phyloP scores from a whole-genome alignment of 1,140 invertebrate species.

The Dermatophagoides farinae region DNA sequence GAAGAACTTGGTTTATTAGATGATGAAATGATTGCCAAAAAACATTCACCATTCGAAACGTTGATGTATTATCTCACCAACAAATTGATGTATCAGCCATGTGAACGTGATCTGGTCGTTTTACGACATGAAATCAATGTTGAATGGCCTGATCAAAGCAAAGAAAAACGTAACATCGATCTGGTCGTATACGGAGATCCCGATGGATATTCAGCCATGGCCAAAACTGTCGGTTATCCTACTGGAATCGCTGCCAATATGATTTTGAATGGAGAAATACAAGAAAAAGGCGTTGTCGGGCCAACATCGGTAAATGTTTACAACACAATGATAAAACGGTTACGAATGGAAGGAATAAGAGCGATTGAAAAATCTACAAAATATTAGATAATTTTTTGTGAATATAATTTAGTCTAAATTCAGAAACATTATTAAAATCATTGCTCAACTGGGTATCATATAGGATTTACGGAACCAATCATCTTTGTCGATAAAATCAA shows the following conservation, averaged over 20 bases:
- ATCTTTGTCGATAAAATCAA: neutral
- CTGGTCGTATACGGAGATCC: slow-evolving; percentile 77
- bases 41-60: slow-evolving; percentile 71
- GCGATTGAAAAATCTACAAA: slow-evolving; percentile 42
- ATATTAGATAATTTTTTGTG: slow-evolving; percentile 56
- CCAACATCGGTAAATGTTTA: slow-evolving; percentile 79
- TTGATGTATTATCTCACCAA: slow-evolving; percentile 50
- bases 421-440: too few species aligned
- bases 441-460: too few species aligned
- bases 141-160: slow-evolving; percentile 62
- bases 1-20: slow-evolving; percentile 73
- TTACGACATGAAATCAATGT: slow-evolving; percentile 80
- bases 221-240: slow-evolving; percentile 85
- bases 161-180: slow-evolving; percentile 65
- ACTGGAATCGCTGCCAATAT: slow-evolving; percentile 90
- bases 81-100: slow-evolving; percentile 31
- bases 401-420: too few species aligned
- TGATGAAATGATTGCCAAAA: slow-evolving; percentile 53
- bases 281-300: slow-evolving; percentile 69
- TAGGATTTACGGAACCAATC: neutral
- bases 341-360: slow-evolving; percentile 59
- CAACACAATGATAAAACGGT: slow-evolving; percentile 58
- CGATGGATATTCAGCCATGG: slow-evolving; percentile 83
- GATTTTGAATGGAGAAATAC: slow-evolving; percentile 93
- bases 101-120: slow-evolving; percentile 82